Conservation (phyloP, 2,888 invertebrate genomes). For the Pantelozetes paolii region DNA sequence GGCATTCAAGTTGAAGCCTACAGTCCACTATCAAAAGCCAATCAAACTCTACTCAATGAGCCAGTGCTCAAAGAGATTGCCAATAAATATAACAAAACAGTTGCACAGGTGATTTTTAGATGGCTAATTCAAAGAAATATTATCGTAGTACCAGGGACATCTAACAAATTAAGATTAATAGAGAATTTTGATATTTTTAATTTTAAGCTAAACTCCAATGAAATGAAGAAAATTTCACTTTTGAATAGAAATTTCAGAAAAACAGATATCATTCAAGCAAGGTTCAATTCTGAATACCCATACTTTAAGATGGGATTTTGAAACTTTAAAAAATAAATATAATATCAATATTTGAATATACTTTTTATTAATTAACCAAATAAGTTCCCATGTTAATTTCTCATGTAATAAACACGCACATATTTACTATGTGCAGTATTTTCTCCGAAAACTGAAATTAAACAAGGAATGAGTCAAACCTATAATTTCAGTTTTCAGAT, state of each 20-base stretch:
- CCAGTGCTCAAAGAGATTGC: neutral
- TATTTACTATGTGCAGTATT: no score
- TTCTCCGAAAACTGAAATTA: no score
- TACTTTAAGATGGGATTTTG: neutral
- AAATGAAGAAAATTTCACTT: neutral
- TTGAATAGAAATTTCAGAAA: neutral
- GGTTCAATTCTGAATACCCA: neutral
- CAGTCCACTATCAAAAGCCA: constrained; percentile 10
- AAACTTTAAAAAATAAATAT: no score
- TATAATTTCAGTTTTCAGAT: no score
- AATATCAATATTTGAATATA: no score
- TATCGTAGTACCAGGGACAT: neutral
- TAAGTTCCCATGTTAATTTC: no score
- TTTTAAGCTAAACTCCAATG: neutral
- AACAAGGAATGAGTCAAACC: no score
- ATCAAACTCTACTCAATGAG: neutral
- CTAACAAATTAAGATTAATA: neutral
- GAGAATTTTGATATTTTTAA: constrained; percentile 15
- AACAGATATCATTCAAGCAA: neutral
- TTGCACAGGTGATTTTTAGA: neutral
- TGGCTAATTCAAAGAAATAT: constrained; percentile 15
- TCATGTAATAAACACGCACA: no score
- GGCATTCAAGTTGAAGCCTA: constrained; percentile 55
- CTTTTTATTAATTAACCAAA: no score
- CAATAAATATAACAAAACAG: neutral